Evolutionary conservation across 1,140 invertebrate species (phyloP).

Genomic region (Thaumatotibia leucotreta): DNA sequence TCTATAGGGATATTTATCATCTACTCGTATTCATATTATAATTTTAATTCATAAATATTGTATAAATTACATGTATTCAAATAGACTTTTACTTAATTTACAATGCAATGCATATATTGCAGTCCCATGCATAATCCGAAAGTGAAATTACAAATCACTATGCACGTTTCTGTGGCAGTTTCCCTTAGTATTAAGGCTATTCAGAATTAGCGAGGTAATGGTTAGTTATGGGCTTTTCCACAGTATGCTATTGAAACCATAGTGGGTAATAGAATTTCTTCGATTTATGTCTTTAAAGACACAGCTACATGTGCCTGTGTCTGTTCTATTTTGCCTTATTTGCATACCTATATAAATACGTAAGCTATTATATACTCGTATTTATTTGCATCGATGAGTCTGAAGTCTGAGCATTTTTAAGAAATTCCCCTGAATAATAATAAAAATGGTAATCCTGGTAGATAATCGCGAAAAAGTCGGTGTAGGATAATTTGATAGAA

Average conservation of each 20-base stretch:
- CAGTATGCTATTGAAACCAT: background rate
- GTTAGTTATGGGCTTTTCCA: background rate
- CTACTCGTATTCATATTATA: background rate
- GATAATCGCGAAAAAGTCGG: too few species aligned
- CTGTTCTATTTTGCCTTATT: too few species aligned
- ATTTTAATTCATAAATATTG: background rate
- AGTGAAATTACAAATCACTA: constrained; percentile 6
- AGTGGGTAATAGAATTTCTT: background rate
- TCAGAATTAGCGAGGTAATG: background rate
- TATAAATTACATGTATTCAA: background rate
- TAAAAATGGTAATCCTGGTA: too few species aligned
- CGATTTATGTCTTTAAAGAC: too few species aligned
- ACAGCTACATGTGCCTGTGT: too few species aligned
- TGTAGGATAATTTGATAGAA: too few species aligned
- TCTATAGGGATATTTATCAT: too few species aligned
- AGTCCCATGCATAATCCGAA: background rate
- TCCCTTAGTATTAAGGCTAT: background rate
- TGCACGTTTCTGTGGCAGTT: background rate
- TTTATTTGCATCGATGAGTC: too few species aligned
- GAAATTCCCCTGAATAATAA: too few species aligned
- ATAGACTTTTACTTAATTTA: background rate
- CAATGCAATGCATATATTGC: background rate
- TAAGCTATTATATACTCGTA: too few species aligned
- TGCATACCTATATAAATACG: too few species aligned
- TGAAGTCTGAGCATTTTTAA: too few species aligned